A percentile compares a stretch with the other conserved stretches of the same genome.
Evolutionary conservation across 1,140 invertebrate species (phyloP).

Genomic region (Berghia stephanieae): DNA sequence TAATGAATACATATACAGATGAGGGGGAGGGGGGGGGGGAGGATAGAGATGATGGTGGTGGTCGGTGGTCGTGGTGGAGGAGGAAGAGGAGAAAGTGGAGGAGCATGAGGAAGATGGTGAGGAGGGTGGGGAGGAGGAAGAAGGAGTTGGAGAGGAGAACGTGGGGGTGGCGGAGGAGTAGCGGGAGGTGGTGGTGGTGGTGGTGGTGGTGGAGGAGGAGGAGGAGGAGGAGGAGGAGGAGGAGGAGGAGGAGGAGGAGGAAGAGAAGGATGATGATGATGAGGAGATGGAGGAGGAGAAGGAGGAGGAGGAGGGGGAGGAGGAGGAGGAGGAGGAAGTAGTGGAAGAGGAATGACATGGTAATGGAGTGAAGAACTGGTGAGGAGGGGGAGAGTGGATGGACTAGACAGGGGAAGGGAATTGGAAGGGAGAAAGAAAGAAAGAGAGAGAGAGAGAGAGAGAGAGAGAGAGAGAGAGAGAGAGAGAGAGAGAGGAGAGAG

Average conservation of each 20-base stretch:
- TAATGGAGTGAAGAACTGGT: background rate
- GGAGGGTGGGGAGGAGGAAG: no score
- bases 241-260: background rate
- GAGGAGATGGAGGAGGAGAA: conserved; percentile 30
- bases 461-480: background rate
- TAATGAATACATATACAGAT: no score
- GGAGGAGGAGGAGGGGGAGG: background rate
- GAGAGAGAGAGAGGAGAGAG: background rate
- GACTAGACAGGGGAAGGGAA: background rate
- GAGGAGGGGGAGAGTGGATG: background rate
- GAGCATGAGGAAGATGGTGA: no score
- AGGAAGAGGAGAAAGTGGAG: no score
- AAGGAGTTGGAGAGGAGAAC: background rate
- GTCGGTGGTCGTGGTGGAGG: background rate
- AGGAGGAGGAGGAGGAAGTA: background rate
- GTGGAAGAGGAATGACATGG: background rate
- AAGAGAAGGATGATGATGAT: no score
- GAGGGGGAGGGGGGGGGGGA: no score
- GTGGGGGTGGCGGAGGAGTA: background rate
- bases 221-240: background rate
- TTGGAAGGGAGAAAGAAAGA: background rate
- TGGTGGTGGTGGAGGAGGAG: background rate
- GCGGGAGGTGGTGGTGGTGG: background rate
- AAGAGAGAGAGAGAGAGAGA: background rate
- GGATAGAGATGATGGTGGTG: no score